Evolutionary conservation across 1,140 invertebrate species (phyloP), one percentile per base, ranked within the genome.

Genomic region (Melanaphis sacchari): DNA sequence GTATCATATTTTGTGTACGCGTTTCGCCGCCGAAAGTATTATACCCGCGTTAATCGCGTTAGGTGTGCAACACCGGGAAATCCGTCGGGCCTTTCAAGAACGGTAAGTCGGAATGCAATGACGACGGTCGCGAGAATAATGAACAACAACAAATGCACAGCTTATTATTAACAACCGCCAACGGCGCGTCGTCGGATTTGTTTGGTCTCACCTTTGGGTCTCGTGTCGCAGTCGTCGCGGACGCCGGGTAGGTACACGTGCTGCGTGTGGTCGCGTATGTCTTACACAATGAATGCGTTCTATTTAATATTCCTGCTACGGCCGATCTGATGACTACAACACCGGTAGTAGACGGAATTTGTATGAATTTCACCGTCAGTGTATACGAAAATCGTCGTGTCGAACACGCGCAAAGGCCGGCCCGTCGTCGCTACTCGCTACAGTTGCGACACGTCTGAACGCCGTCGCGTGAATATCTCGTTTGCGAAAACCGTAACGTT

Each of bases 191-290:
- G 31, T 76, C 59, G 31, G 59, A 76, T 76, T 76, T n/a, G 59
- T 76, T n/a, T 76, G 59, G 59, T 76, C 59, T 76, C 59, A 76
- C 59, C 59, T 76, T n/a, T 76, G 59, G 59, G 59, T 76, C 59
- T 76, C 59, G 59, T n/a, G 59, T 76, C 59, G n/a, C 59, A n/a
- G 31, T n/a, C 59, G 54, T 31, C 26, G 26, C 54, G 31, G 31
- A 18, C 4, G 46, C 46, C 46, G 46, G 46, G 11, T 49, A 49
- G 1, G 46, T 49, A 49, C 43, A 31, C 54, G 54, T 59, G 31
- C 59, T 66, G 59, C 59, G 59, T n/a, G 59, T 76, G 59, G 59
- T 66, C 26, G 59, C 24, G n/a, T n/a, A 15, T n/a, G 59, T 76
- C 59, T 76, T 76, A 76, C 18, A n/a, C 6, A n/a, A 76, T n/a